Evolutionary conservation across 2,888 invertebrate species (phyloP).

Genomic region (Caenorhabditis sp.): DNA sequence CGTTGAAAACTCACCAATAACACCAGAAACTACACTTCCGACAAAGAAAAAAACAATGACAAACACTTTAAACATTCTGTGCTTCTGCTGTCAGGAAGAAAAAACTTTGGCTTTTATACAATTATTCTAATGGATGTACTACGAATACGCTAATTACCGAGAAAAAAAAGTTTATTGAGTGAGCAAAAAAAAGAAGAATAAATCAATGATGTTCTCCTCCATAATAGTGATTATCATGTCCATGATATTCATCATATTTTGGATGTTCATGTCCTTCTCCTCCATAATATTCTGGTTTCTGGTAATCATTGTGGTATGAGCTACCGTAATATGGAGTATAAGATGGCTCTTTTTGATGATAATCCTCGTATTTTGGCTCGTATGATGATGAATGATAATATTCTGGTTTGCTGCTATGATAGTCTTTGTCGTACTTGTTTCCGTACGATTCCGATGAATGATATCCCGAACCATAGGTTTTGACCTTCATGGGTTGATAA

Average conservation of each 20-base stretch:
- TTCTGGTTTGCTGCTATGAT: slow-evolving; percentile 24
- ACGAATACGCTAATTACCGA: too few species aligned
- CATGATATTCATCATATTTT: not conserved
- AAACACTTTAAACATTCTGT: too few species aligned
- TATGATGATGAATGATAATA: slow-evolving; percentile 34
- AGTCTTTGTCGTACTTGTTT: slow-evolving; percentile 18
- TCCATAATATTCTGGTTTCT: not conserved
- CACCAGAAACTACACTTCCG: too few species aligned
- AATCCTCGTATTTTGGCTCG: slow-evolving; percentile 35
- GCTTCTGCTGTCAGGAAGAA: too few species aligned
- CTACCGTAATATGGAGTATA: slow-evolving; percentile 36
- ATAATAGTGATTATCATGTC: not conserved
- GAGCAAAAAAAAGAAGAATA: too few species aligned
- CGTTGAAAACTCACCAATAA: too few species aligned
- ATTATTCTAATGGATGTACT: too few species aligned
- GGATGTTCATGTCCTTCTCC: not conserved
- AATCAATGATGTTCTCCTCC: not conserved
- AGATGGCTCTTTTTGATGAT: slow-evolving; percentile 23
- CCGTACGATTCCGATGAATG: slow-evolving; percentile 1
- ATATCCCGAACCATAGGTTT: not conserved
- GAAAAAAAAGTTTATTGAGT: too few species aligned
- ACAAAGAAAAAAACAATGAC: too few species aligned
- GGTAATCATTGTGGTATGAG: not conserved
- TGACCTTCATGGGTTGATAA: not conserved
- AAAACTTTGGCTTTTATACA: too few species aligned